Percentiles rank a stretch among this genome's conserved stretches.
Conservation (phyloP, 2,113 vertebrate species). For the Phylloscopus trochiloides region DNA sequence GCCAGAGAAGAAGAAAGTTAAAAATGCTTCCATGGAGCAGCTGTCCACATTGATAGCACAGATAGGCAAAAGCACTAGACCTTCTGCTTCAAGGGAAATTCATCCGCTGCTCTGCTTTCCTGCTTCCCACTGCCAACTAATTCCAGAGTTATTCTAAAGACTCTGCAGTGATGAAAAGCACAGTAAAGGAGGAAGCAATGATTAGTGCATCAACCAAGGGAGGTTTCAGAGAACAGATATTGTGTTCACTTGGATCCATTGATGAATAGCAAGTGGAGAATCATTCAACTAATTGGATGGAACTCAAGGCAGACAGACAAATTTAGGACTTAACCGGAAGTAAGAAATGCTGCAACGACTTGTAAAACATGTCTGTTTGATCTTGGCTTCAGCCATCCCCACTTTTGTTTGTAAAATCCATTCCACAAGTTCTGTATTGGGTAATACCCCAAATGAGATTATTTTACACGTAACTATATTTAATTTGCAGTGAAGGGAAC, state of each 20-base stretch:
- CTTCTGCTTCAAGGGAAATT: not conserved
- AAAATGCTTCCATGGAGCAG: not conserved
- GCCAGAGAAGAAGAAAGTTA: not conserved
- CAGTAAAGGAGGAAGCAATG: not conserved
- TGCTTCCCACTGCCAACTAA: not conserved
- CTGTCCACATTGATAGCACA: not conserved
- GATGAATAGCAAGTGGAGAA: not conserved
- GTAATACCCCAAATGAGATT: conserved; percentile 21
- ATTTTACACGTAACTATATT: conserved; percentile 37
- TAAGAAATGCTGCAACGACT: not conserved
- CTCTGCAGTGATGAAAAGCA: not conserved
- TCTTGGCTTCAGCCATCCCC: not conserved
- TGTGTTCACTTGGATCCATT: not conserved
- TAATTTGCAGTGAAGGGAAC: conserved; percentile 25
- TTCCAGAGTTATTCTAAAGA: not conserved
- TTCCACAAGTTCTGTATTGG: not conserved
- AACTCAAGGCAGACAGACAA: not conserved
- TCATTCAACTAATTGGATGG: not conserved
- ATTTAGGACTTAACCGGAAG: not conserved
- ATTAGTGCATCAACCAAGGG: not conserved
- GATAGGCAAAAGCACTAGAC: not conserved
- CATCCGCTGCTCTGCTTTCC: accelerated
- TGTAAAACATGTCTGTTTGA: not conserved
- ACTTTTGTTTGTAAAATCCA: not conserved
- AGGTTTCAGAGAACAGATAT: not conserved